Evolutionary conservation across 92 coral and sea anemone genomes (phyloP).

Genomic region (Diadumene lineata): DNA sequence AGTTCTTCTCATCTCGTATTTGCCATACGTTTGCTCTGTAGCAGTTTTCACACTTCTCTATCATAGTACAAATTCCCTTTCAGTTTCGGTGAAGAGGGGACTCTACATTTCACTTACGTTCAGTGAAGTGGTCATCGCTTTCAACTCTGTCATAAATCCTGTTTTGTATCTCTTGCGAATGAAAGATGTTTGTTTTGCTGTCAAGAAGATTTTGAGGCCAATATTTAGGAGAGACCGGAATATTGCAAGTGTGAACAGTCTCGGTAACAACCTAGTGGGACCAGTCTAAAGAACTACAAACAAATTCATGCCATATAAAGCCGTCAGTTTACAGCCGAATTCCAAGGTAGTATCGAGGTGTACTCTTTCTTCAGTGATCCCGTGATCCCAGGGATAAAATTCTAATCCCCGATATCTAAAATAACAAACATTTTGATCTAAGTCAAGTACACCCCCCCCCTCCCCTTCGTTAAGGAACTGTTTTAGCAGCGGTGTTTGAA

Average conservation of each 20-base stretch:
- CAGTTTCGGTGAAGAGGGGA: not conserved
- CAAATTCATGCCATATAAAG: too few species aligned
- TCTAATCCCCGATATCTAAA: too few species aligned
- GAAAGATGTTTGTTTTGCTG: constrained; percentile 7
- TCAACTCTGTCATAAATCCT: constrained; percentile 18
- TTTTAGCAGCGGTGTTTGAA: too few species aligned
- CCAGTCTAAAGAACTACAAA: not conserved
- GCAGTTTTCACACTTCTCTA: too few species aligned
- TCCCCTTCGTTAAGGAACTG: too few species aligned
- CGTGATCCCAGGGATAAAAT: too few species aligned
- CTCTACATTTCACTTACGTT: not conserved
- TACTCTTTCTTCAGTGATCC: too few species aligned
- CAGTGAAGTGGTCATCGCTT: not conserved
- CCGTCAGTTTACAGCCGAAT: too few species aligned
- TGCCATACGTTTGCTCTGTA: constrained; percentile 3
- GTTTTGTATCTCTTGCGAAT: constrained; percentile 11
- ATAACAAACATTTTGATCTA: too few species aligned
- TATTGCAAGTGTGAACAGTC: not conserved
- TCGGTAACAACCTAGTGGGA: not conserved
- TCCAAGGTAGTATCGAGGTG: too few species aligned
- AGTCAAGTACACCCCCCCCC: too few species aligned
- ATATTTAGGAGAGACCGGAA: not conserved
- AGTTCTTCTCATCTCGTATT: not conserved
- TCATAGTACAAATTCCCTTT: too few species aligned
- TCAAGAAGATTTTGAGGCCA: not conserved